A percentile compares a stretch with the other conserved stretches of the same genome.
Evolutionary conservation across 2,888 invertebrate genomes (phyloP).

Genomic region (Ormyrus nitidulus): DNA sequence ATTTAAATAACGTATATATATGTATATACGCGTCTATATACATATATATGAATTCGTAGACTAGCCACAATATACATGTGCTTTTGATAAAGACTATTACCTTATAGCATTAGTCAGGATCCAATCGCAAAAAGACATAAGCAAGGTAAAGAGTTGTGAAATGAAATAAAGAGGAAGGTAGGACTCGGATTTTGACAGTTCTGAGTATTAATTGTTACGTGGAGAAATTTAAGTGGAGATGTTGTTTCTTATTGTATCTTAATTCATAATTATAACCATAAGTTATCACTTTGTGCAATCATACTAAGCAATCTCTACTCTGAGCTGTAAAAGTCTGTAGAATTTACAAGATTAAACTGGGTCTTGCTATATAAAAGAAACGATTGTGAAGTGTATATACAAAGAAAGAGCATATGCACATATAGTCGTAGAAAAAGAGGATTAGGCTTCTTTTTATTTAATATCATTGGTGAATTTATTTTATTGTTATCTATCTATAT

Average conservation of each 20-base stretch:
- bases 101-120: constrained; percentile 63
- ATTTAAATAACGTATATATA: constrained; percentile 56
- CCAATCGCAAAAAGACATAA: constrained; percentile 64
- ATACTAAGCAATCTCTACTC: constrained; percentile 9
- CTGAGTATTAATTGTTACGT: background rate
- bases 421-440: background rate
- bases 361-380: constrained; percentile 1
- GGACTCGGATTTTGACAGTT: background rate
- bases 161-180: constrained; percentile 10
- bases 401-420: constrained; percentile 4
- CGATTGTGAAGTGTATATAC: constrained; percentile 28
- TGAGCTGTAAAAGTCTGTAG: constrained; percentile 8
- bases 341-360: background rate
- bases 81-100: constrained; percentile 73
- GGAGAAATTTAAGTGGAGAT: background rate
- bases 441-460: background rate
- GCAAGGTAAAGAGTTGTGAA: constrained; percentile 44
- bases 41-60: constrained; percentile 70
- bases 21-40: constrained; percentile 46
- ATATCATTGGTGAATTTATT: no score
- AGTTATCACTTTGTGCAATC: no score
- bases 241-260: no score
- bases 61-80: constrained; percentile 72
- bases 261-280: no score
- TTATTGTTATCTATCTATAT: no score